Evolutionary conservation across 1,140 invertebrate species (phyloP).

Genomic region (Mactra quadrangularis): DNA sequence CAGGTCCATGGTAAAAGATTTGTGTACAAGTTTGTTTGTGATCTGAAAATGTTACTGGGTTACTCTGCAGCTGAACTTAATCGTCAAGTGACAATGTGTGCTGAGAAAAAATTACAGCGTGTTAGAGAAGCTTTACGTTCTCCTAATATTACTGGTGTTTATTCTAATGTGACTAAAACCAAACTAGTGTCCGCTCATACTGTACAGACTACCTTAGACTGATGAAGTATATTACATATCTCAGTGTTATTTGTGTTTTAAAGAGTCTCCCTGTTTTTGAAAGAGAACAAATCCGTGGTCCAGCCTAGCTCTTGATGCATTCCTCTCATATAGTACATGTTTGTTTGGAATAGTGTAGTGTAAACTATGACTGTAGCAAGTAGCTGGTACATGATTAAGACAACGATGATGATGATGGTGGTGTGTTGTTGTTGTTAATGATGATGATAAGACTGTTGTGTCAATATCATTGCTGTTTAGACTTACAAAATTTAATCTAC

Average conservation of each 20-base stretch:
- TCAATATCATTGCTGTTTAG: too few relatives aligned
- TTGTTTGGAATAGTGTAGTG: too few relatives aligned
- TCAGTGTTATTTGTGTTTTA: not conserved
- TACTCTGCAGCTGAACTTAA: constrained; percentile 80
- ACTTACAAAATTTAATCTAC: too few relatives aligned
- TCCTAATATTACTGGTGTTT: not conserved
- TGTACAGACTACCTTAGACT: constrained; percentile 54
- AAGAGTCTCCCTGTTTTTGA: too few relatives aligned
- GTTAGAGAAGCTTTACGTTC: constrained; percentile 68
- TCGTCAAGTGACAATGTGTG: constrained; percentile 76
- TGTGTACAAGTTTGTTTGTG: constrained; percentile 98
- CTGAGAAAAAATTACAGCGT: constrained; percentile 74
- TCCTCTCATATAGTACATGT: too few relatives aligned
- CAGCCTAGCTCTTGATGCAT: too few relatives aligned
- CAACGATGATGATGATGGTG: too few relatives aligned
- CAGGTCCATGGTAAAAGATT: constrained; percentile 93
- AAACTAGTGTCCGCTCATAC: constrained; percentile 50
- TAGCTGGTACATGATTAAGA: too few relatives aligned
- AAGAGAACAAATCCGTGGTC: too few relatives aligned
- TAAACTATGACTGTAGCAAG: too few relatives aligned
- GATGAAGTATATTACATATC: not conserved
- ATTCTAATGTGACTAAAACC: constrained; percentile 23
- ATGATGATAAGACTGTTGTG: too few relatives aligned
- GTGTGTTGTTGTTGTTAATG: too few relatives aligned
- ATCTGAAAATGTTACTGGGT: constrained; percentile 89